phyloP scores from a whole-genome alignment of 1,140 invertebrate genomes.

The Heliconius hewitsoni region DNA sequence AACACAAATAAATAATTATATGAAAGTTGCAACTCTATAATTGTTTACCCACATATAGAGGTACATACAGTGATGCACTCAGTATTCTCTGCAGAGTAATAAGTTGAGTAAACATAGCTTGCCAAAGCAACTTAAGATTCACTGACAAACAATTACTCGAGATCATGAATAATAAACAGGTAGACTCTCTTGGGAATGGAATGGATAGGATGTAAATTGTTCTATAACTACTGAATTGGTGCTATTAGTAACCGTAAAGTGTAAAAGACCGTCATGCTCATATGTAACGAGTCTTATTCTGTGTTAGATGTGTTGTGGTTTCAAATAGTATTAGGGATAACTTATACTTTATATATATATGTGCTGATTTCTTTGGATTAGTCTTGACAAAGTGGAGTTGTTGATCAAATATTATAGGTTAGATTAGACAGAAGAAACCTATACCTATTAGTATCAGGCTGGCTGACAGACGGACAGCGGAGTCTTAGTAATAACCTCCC shows the following conservation, averaged over 20 bases:
- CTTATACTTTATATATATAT: no score
- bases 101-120: slow-evolving; percentile 9
- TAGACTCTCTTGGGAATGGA: slow-evolving; percentile 4
- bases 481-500: no score
- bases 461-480: no score
- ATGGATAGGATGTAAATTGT: slow-evolving; percentile 12
- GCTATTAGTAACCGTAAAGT: not conserved
- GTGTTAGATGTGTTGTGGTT: not conserved
- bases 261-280: not conserved
- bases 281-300: not conserved
- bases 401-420: no score
- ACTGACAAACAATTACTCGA: slow-evolving; percentile 9
- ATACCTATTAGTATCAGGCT: no score
- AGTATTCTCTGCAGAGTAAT: slow-evolving; percentile 2
- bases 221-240: slow-evolving; percentile 8
- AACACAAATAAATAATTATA: no score
- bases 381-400: no score
- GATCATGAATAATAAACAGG: slow-evolving; percentile 15
- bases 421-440: no score
- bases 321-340: not conserved
- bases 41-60: not conserved
- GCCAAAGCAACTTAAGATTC: slow-evolving; percentile 13
- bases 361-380: no score
- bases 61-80: not conserved
- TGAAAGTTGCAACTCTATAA: no score